Evolutionary conservation across 2,888 invertebrate genomes (phyloP), one percentile per base, ranked within the genome.

Genomic region (Drosophila yooni): DNA sequence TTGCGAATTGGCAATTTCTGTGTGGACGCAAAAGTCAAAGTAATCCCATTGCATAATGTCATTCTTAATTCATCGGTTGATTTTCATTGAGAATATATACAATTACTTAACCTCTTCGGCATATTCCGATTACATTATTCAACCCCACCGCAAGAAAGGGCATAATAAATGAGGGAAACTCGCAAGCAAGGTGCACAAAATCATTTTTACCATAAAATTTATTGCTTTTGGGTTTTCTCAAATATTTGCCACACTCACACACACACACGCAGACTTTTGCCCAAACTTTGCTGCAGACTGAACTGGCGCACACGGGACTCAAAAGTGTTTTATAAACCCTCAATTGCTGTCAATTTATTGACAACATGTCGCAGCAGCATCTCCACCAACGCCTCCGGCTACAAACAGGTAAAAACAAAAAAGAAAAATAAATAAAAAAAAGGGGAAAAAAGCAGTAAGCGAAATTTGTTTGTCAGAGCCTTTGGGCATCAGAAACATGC

Each of bases 271-370:
- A 38, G 60, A 33, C 21, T 46, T 46, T 21, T 13, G 61, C 34
- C 54, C 65, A 68, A 56, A 68, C 67, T 10, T 10, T 40, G 54
- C 54, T 65, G 54, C 29, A 68, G 46, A 50, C 48, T 36, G 21
- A 18, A 34, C 46, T 27, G 33, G 34, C 31, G n/a, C 71, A 59
- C 64, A 64, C 57, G 21, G 72, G 67, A 61, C 72, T 74, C 72
- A 85, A 86, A 83, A 83, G 86, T 81, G 86, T 86, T 88, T 88
- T 88, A 88, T 88, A 85, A 89, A 88, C 87, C 87, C 84, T 88
- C 87, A 88, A 88, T 88, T 86, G 88, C 90, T 90, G 89, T 90
- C 89, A 88, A 88, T 89, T 88, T 89, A 90, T 90, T 89, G 90
- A 88, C 90, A 90, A 72, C 83, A 89, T 89, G 82, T 83, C 77